Evolutionary conservation across 2,113 vertebrate genomes (phyloP).

Genomic region (Prolemur simus): DNA sequence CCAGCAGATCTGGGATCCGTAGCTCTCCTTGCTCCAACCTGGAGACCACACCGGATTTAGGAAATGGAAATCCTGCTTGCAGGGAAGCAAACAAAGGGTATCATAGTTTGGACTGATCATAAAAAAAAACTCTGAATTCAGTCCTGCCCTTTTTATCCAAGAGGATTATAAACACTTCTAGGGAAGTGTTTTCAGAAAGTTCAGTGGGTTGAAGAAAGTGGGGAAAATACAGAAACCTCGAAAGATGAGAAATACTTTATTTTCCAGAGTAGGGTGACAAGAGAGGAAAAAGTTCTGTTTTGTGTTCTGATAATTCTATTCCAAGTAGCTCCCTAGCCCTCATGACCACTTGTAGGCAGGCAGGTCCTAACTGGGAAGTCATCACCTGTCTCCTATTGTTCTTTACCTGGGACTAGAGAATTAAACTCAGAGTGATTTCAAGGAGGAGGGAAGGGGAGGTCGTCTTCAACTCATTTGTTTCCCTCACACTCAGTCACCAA

Average conservation of each 20-base stretch:
- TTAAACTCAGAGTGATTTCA: slow-evolving; percentile 42
- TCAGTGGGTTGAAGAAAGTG: background rate
- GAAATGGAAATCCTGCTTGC: slow-evolving; percentile 73
- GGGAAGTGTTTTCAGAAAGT: slow-evolving; percentile 48
- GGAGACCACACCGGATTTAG: slow-evolving; percentile 63
- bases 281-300: background rate
- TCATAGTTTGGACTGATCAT: slow-evolving; percentile 51
- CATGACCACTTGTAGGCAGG: background rate
- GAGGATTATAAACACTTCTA: background rate
- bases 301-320: background rate
- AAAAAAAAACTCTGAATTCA: slow-evolving; percentile 53
- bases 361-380: background rate
- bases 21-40: slow-evolving; percentile 57
- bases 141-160: slow-evolving; percentile 42
- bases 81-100: slow-evolving; percentile 70
- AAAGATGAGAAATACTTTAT: slow-evolving; percentile 35
- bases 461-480: background rate
- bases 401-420: slow-evolving; percentile 1
- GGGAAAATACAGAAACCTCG: slow-evolving; percentile 45
- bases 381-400: slow-evolving; percentile 4
- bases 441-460: no score
- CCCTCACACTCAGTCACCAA: slow-evolving; percentile 14
- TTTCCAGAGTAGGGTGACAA: slow-evolving; percentile 41
- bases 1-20: slow-evolving; percentile 48
- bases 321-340: background rate